Evolutionary conservation across 2,113 vertebrate genomes (phyloP), one percentile per base, ranked within the genome.

Genomic region (Poeciliopsis occidentalis): DNA sequence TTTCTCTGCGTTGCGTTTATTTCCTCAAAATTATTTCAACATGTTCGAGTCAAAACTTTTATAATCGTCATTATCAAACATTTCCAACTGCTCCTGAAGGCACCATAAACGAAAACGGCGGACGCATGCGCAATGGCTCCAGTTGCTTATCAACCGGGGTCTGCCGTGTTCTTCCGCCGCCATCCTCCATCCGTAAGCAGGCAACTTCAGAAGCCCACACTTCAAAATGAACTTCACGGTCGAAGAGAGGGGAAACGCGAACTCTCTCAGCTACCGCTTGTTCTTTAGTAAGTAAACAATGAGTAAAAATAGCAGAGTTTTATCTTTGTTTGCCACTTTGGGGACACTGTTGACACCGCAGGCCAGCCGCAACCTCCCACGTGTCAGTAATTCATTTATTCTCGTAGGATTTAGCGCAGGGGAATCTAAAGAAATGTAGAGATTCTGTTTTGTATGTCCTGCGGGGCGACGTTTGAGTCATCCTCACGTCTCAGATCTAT

Each of bases 271-370:
- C 77, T 97, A 96, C 76, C 95, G 96, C 15, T 57, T 98, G 34
- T 99, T 95, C 89, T 95, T 96, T 90, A 97, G 97, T 99, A 88
- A 96, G 96, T 96, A 73, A 0, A 66, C 10, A 32, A 65, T 13
- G 10, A 67, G 27, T 12, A 22, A 2, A 69, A 64, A 1, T 12
- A 0, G 2, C 4, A 10, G 12, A 15, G 22, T 41, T 75, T 2
- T 24, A 26, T 37, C 17, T 67, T 37, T 32, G 29, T 65, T 63
- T 27, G 67, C 1, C 75, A 29, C n/a, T 69, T 63, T 72, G 8
- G 44, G 24, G 30, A 63, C 29, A 65, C 24, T 4, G 3, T 27
- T 29, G 47, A 27, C 8, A 15, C 12, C 8, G 1, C 60, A 6
- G 69, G 73, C 75, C 67, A 3, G 31, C 39, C 1, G 60, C 60